Conservation (phyloP, 2,888 invertebrate species). For the Pyrgus malvae region DNA sequence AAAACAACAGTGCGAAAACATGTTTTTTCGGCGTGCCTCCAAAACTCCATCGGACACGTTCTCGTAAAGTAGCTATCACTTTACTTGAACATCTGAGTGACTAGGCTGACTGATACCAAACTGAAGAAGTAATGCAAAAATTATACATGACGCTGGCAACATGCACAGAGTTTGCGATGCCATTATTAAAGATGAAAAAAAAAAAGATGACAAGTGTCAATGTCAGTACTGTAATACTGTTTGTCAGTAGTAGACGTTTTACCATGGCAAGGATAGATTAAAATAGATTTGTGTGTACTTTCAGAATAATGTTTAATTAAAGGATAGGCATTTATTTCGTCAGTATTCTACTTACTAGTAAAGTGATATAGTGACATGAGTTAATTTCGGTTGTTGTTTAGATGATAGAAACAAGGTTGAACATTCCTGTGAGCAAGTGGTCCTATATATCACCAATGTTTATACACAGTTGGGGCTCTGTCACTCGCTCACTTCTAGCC, state of each 20-base stretch:
- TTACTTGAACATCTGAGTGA: no score
- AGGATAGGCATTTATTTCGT: no score
- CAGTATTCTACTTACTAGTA: not conserved
- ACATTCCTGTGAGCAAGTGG: conserved; percentile 9
- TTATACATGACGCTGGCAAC: no score
- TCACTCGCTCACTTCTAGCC: conserved; percentile 35
- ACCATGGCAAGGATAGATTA: not conserved
- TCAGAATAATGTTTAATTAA: no score
- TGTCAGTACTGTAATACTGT: not conserved
- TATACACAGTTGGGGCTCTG: conserved; percentile 38
- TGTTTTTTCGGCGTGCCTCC: no score
- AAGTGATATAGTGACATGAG: not conserved
- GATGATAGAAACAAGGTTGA: not conserved
- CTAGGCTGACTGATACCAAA: no score
- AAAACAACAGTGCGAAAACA: no score
- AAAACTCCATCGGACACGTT: no score
- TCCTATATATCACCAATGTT: conserved; percentile 34
- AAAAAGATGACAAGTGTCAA: not conserved
- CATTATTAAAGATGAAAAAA: no score
- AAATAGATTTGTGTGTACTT: not conserved
- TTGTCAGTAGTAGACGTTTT: not conserved
- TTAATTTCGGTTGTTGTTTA: not conserved
- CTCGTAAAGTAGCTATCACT: no score
- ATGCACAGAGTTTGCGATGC: no score
- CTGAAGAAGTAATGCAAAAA: no score